Evolutionary conservation across 2,888 invertebrate genomes (phyloP).

Genomic region (Stenchaetothrips biformis): DNA sequence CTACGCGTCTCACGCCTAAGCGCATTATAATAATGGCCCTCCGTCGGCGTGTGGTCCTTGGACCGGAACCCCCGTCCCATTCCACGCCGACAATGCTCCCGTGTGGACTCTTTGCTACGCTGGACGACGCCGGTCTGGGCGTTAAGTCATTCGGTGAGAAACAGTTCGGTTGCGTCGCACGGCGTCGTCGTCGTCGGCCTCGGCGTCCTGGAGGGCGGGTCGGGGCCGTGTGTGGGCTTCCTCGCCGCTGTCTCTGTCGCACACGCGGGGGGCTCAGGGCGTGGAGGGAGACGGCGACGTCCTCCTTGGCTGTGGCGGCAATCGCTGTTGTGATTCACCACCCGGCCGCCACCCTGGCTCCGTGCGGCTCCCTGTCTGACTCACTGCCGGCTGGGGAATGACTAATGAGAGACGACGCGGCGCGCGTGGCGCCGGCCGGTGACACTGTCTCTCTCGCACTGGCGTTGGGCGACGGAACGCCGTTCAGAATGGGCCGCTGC

Average conservation of each 20-base stretch:
- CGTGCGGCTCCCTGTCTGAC: neutral
- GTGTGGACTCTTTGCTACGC: too few relatives aligned
- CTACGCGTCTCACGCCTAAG: neutral
- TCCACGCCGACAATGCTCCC: neutral
- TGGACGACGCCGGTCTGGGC: neutral
- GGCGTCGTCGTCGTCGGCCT: too few relatives aligned
- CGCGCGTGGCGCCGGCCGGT: too few relatives aligned
- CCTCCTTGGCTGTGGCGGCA: too few relatives aligned
- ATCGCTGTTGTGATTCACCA: neutral
- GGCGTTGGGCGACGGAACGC: too few relatives aligned
- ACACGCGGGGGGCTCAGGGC: too few relatives aligned
- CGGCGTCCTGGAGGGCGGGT: neutral
- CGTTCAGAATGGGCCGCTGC: too few relatives aligned
- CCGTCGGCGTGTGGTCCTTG: neutral
- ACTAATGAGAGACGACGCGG: neutral
- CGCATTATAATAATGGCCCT: neutral
- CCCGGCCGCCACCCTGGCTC: neutral
- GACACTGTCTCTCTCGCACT: too few relatives aligned
- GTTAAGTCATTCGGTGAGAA: too few relatives aligned
- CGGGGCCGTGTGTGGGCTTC: neutral
- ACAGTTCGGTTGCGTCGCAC: too few relatives aligned
- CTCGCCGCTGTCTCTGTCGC: too few relatives aligned
- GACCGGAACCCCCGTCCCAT: neutral
- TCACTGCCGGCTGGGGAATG: neutral
- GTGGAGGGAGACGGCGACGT: too few relatives aligned